Evolutionary conservation across 2,888 invertebrate species (phyloP), one percentile per base, ranked within the genome.

Genomic region (Teleogryllus oceanicus): DNA sequence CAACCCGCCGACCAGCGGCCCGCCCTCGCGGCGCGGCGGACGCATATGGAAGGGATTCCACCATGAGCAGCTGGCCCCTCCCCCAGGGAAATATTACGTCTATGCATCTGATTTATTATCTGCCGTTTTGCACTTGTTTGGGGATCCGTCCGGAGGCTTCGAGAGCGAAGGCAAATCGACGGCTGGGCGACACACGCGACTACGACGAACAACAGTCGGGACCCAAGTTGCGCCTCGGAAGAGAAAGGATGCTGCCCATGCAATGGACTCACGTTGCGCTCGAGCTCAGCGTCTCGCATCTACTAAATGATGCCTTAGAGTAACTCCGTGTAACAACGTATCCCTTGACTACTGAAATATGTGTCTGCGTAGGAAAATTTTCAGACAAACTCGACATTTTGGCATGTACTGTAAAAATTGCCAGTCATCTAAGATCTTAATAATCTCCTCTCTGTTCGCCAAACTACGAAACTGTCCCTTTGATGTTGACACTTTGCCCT

Each of bases 371-470:
- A 62, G 62, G 62, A 10, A 62, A 62, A 13, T 18, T 18, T 62
- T 62, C 62, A 62, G 11, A n/a, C 37, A 37, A n/a, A 62, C 62
- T 16, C n/a, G 13, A 62, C 62, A 62, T 18, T 62, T 62, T 62
- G 62, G 62, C 62, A 62, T 62, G 13, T 62, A 62, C 62, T 37
- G 37, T 37, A 37, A 37, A 37, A 11, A 18, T 62, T 62, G 62
- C 16, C 62, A 62, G 62, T 62, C 62, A 62, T 62, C 62, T 62
- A 18, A 18, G n/a, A 62, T 18, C 62, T 18, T 18, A 18, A 11
- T 62, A 62, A 37, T 62, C 62, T 62, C 62, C 62, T 62, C 62
- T 62, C 62, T 62, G 62, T 62, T 62, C 62, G 62, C 62, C n/a
- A 62, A 62, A 62, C 62, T 18, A 62, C 62, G 62, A n/a, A n/a